Base-by-base conservation (phyloP, 2,888 invertebrate genomes). In the Pelosia muscerda region DNA sequence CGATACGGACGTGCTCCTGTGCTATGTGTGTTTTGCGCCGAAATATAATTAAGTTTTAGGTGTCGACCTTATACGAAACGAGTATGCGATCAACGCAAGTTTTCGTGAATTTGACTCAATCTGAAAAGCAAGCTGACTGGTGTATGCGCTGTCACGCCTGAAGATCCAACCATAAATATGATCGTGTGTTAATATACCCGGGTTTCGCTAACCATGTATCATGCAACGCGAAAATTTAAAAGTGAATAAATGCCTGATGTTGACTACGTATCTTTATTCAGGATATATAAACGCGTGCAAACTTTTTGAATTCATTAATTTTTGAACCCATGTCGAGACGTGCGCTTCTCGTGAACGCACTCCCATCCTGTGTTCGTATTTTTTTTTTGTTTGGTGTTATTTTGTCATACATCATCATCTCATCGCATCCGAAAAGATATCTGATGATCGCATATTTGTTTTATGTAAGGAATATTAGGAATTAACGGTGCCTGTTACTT, bases 41-140 rank as follows among this genome's bases (percentile, higher is more conserved):
- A n/a, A 61, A 22, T 15, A 13, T 63, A 63, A 66, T 74, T 68
- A 53, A 22, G 63, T 56, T 56, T 58, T 42, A 74, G 49, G 49
- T n/a, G 8, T n/a, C 19, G n/a, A n/a, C n/a, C 49, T 49, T n/a
- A 49, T 49, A n/a, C 49, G 19, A 49, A 49, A 8, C 0, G 6
- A 49, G 8, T 38, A 15, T 38, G 13, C 38, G 15, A 38, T 38
- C 15, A 15, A 15, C 15, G 15, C 34, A 38, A 38, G 38, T 15
- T 15, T 15, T 15, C 38, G 1, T 2, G n/a, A n/a, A 49, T n/a
- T n/a, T n/a, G n/a, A n/a, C n/a, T 49, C 49, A 49, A 0, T n/a
- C 49, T 49, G 8, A 49, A 19, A 19, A 49, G 49, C n/a, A 19
- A 49, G n/a, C 49, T 9, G n/a, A 19, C n/a, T 49, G n/a, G n/a